These are phyloP conservation scores for Stigmatopora nigra DNA, from an alignment of 2,113 vertebrate genomes.

Conservation along the genomic window DNA sequence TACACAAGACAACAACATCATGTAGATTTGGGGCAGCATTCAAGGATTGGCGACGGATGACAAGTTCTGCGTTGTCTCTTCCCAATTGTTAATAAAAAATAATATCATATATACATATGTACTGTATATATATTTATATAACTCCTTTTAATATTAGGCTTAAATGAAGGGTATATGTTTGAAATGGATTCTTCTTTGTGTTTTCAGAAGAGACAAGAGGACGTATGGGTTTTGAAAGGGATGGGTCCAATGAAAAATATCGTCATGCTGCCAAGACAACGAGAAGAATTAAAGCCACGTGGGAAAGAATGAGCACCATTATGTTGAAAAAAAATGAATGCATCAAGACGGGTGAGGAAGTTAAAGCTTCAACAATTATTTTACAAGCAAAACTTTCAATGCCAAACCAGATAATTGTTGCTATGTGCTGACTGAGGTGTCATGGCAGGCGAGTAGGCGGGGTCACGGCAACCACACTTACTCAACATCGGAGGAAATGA, in stretches of 20 bases:
- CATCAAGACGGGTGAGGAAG: constrained; percentile 15
- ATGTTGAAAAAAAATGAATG: constrained; percentile 34
- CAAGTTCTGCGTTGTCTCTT: constrained; percentile 25
- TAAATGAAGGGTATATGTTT: constrained; percentile 55
- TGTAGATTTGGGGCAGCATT: constrained; percentile 25
- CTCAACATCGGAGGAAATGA: constrained; percentile 56
- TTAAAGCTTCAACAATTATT: constrained; percentile 45
- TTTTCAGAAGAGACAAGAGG: constrained; percentile 58
- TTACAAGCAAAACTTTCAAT: constrained; percentile 28
- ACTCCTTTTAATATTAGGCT: constrained; percentile 38
- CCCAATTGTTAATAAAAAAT: constrained; percentile 30
- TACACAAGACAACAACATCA: constrained; percentile 23
- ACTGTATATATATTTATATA: constrained; percentile 12
- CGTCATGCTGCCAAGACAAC: not conserved
- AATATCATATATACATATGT: constrained; percentile 9
- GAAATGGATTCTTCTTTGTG: constrained; percentile 54
- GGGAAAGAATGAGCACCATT: constrained; percentile 46
- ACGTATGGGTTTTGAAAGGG: constrained; percentile 48
- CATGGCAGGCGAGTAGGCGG: constrained; percentile 6
- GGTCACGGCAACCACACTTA: constrained; percentile 24
- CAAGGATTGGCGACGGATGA: constrained; percentile 17
- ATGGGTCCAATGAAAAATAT: constrained; percentile 11
- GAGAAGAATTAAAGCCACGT: constrained; percentile 1
- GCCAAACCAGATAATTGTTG: constrained; percentile 25
- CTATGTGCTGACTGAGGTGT: constrained; percentile 36